phyloP scores from a whole-genome alignment of 2,888 invertebrate species.

The Phania funesta region DNA sequence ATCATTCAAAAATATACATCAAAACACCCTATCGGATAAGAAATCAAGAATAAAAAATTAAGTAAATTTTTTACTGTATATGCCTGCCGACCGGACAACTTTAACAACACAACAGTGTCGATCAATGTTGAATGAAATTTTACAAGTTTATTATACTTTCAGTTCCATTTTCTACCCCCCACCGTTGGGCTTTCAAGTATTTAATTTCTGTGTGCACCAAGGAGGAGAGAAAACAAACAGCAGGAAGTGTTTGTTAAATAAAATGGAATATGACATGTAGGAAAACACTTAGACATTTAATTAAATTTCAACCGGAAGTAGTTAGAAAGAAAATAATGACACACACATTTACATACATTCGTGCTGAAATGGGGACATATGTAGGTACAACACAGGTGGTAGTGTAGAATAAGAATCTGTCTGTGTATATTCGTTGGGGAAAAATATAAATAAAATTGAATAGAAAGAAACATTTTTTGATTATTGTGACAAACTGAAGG shows the following conservation, averaged over 20 bases:
- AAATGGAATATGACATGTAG: constrained; percentile 48
- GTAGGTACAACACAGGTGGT: background rate
- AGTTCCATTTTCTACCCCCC: background rate
- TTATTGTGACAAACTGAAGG: background rate
- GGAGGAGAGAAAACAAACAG: constrained; percentile 21
- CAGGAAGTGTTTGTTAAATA: constrained; percentile 53
- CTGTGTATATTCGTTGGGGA: background rate
- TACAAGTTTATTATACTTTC: constrained; percentile 39
- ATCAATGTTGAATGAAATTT: constrained; percentile 33
- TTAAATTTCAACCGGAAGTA: constrained; percentile 65
- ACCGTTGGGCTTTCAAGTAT: background rate
- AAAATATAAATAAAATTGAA: background rate
- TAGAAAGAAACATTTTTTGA: no score
- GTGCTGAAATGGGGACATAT: background rate
- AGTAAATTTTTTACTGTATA: background rate
- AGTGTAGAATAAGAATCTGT: background rate
- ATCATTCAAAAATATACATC: no score
- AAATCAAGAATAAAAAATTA: no score
- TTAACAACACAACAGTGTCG: constrained; percentile 19
- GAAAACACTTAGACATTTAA: constrained; percentile 61
- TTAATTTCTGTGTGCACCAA: background rate
- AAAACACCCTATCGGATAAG: no score
- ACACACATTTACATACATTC: background rate
- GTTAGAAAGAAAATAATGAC: constrained; percentile 47
- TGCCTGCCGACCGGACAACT: constrained; percentile 23